phyloP scores from a whole-genome alignment of 2,888 invertebrate species.

The Molorchus minor region DNA sequence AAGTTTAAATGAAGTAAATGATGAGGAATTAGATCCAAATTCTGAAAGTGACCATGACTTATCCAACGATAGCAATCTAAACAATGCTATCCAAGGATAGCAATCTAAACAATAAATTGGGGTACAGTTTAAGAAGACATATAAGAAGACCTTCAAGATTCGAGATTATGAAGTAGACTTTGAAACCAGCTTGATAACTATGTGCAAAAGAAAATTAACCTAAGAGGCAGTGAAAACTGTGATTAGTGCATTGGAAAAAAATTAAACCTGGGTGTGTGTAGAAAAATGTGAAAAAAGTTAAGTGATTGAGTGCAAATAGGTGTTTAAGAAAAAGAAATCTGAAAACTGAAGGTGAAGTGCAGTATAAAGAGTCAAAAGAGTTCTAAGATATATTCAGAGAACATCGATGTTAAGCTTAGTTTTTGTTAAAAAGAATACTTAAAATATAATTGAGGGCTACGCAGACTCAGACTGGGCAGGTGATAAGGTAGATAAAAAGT shows the following conservation, averaged over 20 bases:
- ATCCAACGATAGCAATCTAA: background rate
- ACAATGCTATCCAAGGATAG: no score
- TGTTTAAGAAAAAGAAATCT: conserved; percentile 33
- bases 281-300: conserved; percentile 14
- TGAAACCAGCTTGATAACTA: background rate
- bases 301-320: conserved; percentile 34
- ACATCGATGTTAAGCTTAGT: background rate
- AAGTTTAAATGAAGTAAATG: no score
- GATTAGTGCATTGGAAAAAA: conserved; percentile 21
- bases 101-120: background rate
- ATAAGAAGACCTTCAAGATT: conserved; percentile 9
- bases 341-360: conserved; percentile 24
- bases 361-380: no score
- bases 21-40: background rate
- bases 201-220: background rate
- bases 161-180: conserved; percentile 15
- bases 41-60: conserved; percentile 1
- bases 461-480: conserved; percentile 4
- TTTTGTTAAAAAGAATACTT: background rate
- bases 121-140: conserved; percentile 16
- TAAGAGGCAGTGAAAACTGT: conserved; percentile 22
- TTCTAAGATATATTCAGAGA: conserved; percentile 10
- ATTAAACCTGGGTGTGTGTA: conserved; percentile 34
- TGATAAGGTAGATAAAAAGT: background rate
- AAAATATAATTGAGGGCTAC: background rate